Percentiles rank a stretch among this genome's conserved stretches.
Conservation (phyloP, 2,888 invertebrate species). For the Drosophila testacea region DNA sequence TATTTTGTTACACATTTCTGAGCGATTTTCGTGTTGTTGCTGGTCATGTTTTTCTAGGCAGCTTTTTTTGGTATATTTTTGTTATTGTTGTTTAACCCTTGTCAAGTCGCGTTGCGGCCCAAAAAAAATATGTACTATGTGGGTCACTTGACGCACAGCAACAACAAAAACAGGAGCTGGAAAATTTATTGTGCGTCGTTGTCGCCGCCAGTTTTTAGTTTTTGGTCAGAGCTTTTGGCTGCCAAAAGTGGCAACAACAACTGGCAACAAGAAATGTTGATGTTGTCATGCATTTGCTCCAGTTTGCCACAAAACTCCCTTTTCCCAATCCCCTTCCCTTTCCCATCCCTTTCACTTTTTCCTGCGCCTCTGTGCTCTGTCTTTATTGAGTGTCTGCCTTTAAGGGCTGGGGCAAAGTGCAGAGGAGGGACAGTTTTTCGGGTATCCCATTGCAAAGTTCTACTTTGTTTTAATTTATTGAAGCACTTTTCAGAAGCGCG, state of each 20-base stretch:
- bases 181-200: slow-evolving; percentile 70
- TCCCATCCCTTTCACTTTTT: neutral
- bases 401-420: slow-evolving; percentile 1
- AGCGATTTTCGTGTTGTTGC: slow-evolving; percentile 45
- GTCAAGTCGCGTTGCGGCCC: slow-evolving; percentile 68
- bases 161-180: slow-evolving; percentile 45
- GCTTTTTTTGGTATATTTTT: slow-evolving; percentile 30
- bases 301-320: slow-evolving; percentile 41
- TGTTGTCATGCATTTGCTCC: slow-evolving; percentile 75
- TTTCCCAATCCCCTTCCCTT: neutral
- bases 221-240: slow-evolving; percentile 50
- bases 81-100: slow-evolving; percentile 73
- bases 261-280: slow-evolving; percentile 20
- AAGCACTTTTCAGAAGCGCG: slow-evolving; percentile 71
- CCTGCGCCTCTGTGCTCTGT: slow-evolving; percentile 19
- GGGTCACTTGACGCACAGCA: slow-evolving; percentile 73
- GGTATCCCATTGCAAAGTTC: slow-evolving; percentile 37
- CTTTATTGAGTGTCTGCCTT: slow-evolving; percentile 40
- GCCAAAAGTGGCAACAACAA: slow-evolving; percentile 54
- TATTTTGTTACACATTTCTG: slow-evolving; percentile 52
- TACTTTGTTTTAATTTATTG: slow-evolving; percentile 70
- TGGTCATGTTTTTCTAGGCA: slow-evolving; percentile 50
- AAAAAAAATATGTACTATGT: slow-evolving; percentile 67
- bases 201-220: slow-evolving; percentile 67
- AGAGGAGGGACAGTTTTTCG: slow-evolving; percentile 16